Evolutionary conservation across 1,140 invertebrate genomes (phyloP).

Genomic region (Coptotermes formosanus): DNA sequence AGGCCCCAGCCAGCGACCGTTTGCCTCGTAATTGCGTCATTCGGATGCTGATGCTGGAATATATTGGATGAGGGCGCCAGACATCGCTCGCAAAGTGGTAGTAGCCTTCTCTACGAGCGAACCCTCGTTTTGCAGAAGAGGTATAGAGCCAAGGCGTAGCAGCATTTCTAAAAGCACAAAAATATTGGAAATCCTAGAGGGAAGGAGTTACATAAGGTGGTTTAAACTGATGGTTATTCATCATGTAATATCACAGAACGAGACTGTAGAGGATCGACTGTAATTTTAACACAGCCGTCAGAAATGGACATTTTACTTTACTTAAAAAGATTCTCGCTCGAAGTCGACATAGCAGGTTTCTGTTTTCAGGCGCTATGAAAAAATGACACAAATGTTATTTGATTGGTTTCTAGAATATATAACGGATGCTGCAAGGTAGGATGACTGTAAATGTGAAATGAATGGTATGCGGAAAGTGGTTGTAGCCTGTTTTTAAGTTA

Average conservation of each 20-base stretch:
- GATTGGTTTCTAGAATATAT: no score
- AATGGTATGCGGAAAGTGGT: no score
- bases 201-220: not conserved
- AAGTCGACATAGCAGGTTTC: no score
- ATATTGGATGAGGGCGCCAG: constrained; percentile 23
- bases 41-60: constrained; percentile 34
- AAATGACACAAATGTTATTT: no score
- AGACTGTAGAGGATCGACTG: no score
- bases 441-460: no score
- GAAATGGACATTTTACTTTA: no score
- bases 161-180: not conserved
- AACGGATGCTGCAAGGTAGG: no score
- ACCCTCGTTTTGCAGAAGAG: not conserved
- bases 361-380: no score
- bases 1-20: constrained; percentile 23
- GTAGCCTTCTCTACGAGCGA: not conserved
- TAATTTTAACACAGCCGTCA: no score
- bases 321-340: no score
- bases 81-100: not conserved
- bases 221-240: not conserved
- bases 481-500: no score
- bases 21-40: constrained; percentile 32
- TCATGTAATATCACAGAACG: not conserved
- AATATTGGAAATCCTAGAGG: not conserved
- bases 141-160: not conserved